A percentile compares a stretch with the other conserved stretches of the same genome.
Conservation (phyloP, 2,113 vertebrate genomes). For the Notiomystis cincta region DNA sequence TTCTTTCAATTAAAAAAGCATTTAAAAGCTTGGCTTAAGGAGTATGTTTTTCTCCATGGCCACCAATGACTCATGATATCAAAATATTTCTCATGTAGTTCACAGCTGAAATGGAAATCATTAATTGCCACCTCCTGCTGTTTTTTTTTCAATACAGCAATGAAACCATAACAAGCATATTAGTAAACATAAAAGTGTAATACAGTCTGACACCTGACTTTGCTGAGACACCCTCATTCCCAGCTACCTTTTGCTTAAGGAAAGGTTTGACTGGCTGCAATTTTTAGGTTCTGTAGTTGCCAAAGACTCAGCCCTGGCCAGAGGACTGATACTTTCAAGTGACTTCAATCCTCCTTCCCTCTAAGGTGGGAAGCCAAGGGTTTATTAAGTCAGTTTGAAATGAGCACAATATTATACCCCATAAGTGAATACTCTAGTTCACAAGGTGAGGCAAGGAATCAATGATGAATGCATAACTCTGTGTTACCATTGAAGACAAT, state of each 20-base stretch:
- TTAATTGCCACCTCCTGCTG: background rate
- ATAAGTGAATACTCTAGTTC: background rate
- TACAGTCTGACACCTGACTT: background rate
- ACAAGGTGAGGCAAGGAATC: background rate
- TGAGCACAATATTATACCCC: background rate
- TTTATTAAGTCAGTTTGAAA: background rate
- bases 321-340: background rate
- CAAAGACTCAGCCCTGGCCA: background rate
- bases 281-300: background rate
- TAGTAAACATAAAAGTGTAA: background rate
- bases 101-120: slow-evolving; percentile 1
- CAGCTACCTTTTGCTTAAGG: background rate
- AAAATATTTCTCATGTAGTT: background rate
- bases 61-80: background rate
- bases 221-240: background rate
- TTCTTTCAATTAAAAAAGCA: background rate
- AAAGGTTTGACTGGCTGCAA: background rate
- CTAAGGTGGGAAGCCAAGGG: background rate
- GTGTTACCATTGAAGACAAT: background rate
- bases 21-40: background rate
- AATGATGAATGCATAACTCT: background rate
- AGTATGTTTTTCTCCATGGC: background rate
- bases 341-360: background rate
- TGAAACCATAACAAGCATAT: background rate
- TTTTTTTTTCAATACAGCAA: background rate